phyloP scores from a whole-genome alignment of 2,888 invertebrate genomes.

The Branchipolynoe longqiensis region DNA sequence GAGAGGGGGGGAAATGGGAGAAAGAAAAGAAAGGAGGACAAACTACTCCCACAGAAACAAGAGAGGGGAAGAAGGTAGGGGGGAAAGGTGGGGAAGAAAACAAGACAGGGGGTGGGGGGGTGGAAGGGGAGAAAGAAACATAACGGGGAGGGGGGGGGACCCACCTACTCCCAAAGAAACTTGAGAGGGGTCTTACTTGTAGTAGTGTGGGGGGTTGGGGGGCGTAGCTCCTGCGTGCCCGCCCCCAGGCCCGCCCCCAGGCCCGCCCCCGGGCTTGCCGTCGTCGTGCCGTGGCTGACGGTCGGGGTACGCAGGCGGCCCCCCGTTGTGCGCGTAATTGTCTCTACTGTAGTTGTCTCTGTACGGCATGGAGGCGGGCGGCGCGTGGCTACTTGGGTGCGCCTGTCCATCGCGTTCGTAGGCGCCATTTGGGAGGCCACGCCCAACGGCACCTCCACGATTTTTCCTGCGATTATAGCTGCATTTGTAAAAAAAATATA shows the following conservation, averaged over 20 bases:
- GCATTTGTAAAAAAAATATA: slow-evolving; percentile 50
- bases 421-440: slow-evolving; percentile 47
- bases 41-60: neutral
- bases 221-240: slow-evolving; percentile 43
- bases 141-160: too few relatives aligned
- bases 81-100: neutral
- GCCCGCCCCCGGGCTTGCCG: slow-evolving; percentile 6
- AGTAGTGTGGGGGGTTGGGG: slow-evolving; percentile 59
- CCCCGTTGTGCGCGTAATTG: slow-evolving; percentile 22
- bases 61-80: neutral
- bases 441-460: neutral
- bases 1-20: too few relatives aligned
- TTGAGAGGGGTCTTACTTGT: slow-evolving; percentile 43
- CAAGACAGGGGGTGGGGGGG: neutral
- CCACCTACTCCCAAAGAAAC: neutral
- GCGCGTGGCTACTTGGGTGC: slow-evolving; percentile 39
- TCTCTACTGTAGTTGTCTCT: slow-evolving; percentile 54
- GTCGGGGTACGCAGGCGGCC: slow-evolving; percentile 7
- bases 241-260: slow-evolving; percentile 43
- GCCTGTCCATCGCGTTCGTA: slow-evolving; percentile 33
- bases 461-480: slow-evolving; percentile 46
- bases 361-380: neutral
- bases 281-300: slow-evolving; percentile 7
- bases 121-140: neutral
- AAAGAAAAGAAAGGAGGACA: too few relatives aligned